Conservation (phyloP, 2,113 vertebrate genomes). For the Gymnobelideus leadbeateri region DNA sequence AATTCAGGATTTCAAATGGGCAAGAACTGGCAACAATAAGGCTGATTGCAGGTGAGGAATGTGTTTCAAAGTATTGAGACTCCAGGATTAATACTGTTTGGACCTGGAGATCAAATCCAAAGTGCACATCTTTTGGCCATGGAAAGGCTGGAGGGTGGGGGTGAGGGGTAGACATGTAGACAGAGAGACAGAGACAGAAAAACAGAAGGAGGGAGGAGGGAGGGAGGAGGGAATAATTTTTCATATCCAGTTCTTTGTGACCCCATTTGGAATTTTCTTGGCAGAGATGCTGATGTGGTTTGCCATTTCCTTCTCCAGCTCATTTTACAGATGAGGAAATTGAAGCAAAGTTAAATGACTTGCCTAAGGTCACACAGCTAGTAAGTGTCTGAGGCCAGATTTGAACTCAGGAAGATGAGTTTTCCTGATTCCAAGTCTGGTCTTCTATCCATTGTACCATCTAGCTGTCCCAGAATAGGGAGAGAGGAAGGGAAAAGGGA, state of each 20-base stretch:
- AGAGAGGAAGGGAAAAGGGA: no score
- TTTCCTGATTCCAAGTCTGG: no score
- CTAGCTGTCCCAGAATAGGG: no score
- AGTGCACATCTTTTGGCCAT: neutral
- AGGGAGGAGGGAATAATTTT: no score
- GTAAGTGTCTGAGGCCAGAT: no score
- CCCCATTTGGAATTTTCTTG: neutral
- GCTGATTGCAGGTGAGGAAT: no score
- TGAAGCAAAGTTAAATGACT: neutral
- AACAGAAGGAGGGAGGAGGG: no score
- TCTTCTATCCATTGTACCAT: no score
- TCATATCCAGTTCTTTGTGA: neutral
- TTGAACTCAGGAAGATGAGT: no score
- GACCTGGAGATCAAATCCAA: neutral
- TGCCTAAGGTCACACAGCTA: neutral
- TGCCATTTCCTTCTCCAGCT: neutral
- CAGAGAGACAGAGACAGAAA: neutral
- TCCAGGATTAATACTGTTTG: neutral
- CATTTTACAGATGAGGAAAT: neutral
- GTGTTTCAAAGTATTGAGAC: neutral
- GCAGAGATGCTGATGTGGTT: neutral
- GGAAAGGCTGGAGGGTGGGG: neutral
- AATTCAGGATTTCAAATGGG: conserved; percentile 72
- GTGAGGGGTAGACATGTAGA: neutral
- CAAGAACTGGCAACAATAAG: conserved; percentile 37